Conservation (phyloP, 92 coral and sea anemone species). For the Siderastrea radians region DNA sequence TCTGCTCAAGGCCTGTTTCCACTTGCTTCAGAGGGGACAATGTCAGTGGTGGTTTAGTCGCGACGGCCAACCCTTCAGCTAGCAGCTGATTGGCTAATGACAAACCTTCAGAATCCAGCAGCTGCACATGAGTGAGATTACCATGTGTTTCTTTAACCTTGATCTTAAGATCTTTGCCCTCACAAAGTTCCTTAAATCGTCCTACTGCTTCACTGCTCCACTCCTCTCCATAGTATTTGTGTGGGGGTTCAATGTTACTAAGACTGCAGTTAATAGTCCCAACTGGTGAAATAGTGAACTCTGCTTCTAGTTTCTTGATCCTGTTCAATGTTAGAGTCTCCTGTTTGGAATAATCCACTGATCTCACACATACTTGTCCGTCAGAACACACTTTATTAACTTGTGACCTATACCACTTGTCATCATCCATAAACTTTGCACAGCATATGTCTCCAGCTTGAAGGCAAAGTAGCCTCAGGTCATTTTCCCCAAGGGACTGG, state of each 20-base stretch:
- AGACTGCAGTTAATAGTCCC: conserved; percentile 70
- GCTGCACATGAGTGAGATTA: background rate
- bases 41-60: conserved; percentile 8
- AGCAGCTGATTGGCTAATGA: conserved; percentile 16
- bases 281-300: conserved; percentile 71
- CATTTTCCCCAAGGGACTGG: conserved; percentile 69
- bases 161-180: conserved; percentile 36
- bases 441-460: conserved; percentile 70
- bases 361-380: conserved; percentile 66
- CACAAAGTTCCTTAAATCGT: conserved; percentile 63
- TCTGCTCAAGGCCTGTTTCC: background rate
- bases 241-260: conserved; percentile 49
- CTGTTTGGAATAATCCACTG: conserved; percentile 75
- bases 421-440: conserved; percentile 79
- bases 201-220: conserved; percentile 55
- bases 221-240: conserved; percentile 49
- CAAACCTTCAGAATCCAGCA: conserved; percentile 10
- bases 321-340: conserved; percentile 60
- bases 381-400: conserved; percentile 56
- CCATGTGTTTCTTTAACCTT: conserved; percentile 23
- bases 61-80: conserved; percentile 27
- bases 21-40: background rate
- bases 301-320: conserved; percentile 62
- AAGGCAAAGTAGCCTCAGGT: conserved; percentile 40
- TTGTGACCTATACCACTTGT: conserved; percentile 79